Evolutionary conservation across 2,888 invertebrate species (phyloP).

Genomic region (Drosophila mayaguana): DNA sequence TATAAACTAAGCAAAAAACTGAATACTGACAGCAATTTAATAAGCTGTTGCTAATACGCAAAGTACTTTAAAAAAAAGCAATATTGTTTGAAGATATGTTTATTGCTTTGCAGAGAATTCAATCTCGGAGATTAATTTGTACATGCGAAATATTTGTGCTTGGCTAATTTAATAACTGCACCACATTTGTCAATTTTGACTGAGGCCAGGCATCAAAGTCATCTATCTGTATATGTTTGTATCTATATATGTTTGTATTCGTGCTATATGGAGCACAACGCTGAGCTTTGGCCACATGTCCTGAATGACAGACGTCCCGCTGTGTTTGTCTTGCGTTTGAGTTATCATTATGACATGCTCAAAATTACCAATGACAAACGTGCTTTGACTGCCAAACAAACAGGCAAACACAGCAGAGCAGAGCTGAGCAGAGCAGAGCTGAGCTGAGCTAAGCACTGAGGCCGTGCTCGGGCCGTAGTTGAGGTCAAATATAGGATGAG

Average conservation of each 20-base stretch:
- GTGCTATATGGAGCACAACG: background rate
- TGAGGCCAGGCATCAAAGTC: constrained; percentile 4
- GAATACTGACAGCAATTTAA: constrained; percentile 17
- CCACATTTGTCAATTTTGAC: constrained; percentile 35
- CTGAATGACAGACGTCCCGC: constrained; percentile 21
- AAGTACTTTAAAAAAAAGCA: constrained; percentile 10
- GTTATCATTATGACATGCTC: constrained; percentile 81
- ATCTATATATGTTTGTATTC: background rate
- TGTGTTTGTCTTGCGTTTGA: constrained; percentile 59
- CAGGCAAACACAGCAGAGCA: constrained; percentile 25
- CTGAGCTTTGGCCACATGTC: constrained; percentile 19
- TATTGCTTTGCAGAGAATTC: background rate
- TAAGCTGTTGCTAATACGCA: constrained; percentile 10
- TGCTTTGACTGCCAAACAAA: constrained; percentile 63
- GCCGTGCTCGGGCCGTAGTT: constrained; percentile 1
- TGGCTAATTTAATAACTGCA: constrained; percentile 64
- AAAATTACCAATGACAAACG: constrained; percentile 81
- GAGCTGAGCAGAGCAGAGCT: background rate
- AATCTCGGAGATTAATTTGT: constrained; percentile 37
- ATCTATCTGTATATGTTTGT: background rate
- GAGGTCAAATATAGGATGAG: constrained; percentile 11
- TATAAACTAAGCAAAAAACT: background rate
- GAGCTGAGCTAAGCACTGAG: constrained; percentile 15
- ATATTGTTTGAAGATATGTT: background rate
- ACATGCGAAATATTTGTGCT: constrained; percentile 38